phyloP scores from a whole-genome alignment of 1,140 invertebrate species.

The Chymomyza costata region DNA sequence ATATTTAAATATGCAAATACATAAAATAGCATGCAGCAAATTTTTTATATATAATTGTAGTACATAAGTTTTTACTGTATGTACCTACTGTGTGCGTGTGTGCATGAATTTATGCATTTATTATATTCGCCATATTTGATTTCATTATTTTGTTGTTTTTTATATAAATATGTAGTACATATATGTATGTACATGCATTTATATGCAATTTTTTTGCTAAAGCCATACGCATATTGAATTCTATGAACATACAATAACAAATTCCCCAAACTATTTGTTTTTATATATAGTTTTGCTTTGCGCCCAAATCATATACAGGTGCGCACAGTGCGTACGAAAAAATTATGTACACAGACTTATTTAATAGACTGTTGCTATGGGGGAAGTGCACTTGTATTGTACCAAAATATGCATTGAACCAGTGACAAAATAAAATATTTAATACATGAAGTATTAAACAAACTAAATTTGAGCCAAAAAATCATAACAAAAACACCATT shows the following conservation, averaged over 20 bases:
- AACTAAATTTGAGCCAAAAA: constrained; percentile 54
- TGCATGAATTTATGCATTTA: constrained; percentile 26
- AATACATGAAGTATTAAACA: constrained; percentile 60
- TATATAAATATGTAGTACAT: too few species aligned
- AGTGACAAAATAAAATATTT: constrained; percentile 51
- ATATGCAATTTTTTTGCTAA: constrained; percentile 12
- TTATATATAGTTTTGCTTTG: too few species aligned
- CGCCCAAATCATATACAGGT: constrained; percentile 31
- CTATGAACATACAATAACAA: too few species aligned
- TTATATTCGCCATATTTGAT: constrained; percentile 20
- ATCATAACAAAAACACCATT: constrained; percentile 51
- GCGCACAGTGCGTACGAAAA: constrained; percentile 8
- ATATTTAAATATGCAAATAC: constrained; percentile 69
- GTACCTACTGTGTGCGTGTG: neutral
- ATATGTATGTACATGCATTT: constrained; percentile 18
- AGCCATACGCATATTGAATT: too few species aligned
- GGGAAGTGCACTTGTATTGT: too few species aligned
- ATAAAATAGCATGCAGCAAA: constrained; percentile 12
- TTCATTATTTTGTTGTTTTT: constrained; percentile 23
- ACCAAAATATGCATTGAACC: constrained; percentile 10
- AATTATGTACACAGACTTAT: constrained; percentile 44
- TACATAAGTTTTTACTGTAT: too few species aligned
- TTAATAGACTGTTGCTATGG: constrained; percentile 48
- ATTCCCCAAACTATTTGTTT: constrained; percentile 17
- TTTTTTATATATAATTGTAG: neutral